Evolutionary conservation across 2,113 vertebrate genomes (phyloP).

Genomic region (Pseudopipra pipra): DNA sequence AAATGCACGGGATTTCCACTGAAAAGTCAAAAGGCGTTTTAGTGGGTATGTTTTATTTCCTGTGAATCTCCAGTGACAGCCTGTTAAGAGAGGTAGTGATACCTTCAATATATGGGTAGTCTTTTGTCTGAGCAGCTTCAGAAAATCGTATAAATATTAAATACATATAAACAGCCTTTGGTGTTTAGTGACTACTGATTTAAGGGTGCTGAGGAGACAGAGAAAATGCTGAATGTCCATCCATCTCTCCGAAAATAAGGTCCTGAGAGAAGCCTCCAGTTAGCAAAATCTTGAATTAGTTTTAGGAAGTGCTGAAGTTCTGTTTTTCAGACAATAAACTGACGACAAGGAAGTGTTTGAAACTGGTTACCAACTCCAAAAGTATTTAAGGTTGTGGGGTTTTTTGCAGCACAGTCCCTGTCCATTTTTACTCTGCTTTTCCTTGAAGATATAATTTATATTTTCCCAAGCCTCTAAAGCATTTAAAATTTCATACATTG

Average conservation of each 20-base stretch:
- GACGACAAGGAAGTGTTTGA: background rate
- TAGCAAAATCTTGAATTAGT: background rate
- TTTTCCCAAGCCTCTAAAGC: background rate
- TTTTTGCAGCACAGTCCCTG: background rate
- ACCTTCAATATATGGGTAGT: background rate
- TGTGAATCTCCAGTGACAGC: background rate
- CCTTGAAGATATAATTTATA: background rate
- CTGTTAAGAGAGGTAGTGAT: background rate
- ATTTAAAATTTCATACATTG: background rate
- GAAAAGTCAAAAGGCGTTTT: background rate
- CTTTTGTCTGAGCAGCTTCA: background rate
- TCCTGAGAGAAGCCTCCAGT: background rate
- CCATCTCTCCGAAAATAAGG: background rate
- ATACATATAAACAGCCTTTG: background rate
- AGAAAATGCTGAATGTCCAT: background rate
- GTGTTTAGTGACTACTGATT: background rate
- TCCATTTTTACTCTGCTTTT: background rate
- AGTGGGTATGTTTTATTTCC: background rate
- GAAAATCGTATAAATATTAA: background rate
- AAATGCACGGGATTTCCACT: background rate
- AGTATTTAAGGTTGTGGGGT: background rate
- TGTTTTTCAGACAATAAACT: background rate
- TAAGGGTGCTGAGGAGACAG: background rate
- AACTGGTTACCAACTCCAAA: background rate
- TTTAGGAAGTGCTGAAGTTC: background rate